phyloP scores from a whole-genome alignment of 2,888 invertebrate species.

The Tuta absoluta region DNA sequence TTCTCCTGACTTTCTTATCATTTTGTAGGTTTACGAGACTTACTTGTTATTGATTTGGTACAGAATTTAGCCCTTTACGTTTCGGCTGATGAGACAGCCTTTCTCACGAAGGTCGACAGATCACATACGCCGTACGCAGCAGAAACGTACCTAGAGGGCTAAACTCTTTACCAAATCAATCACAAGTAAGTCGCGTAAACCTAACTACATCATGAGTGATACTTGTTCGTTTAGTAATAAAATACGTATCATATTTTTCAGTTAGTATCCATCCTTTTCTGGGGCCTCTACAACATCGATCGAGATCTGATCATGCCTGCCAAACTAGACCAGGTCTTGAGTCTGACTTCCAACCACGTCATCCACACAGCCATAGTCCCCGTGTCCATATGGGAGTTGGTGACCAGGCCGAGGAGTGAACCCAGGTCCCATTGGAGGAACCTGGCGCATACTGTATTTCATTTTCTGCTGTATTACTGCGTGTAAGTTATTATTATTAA shows the following conservation, averaged over 20 bases:
- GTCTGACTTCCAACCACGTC: conserved; percentile 57
- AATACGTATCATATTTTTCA: conserved; percentile 46
- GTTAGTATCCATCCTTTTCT: conserved; percentile 62
- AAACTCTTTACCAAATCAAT: no score
- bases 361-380: conserved; percentile 64
- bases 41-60: no score
- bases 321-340: conserved; percentile 52
- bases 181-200: no score
- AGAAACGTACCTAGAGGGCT: no score
- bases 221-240: no score
- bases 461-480: conserved; percentile 49
- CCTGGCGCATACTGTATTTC: conserved; percentile 45
- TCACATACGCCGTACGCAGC: no score
- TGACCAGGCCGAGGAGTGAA: conserved; percentile 48
- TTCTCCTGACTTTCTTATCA: no score
- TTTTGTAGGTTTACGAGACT: no score
- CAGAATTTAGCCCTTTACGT: no score
- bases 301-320: conserved; percentile 57
- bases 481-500: conserved; percentile 61
- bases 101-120: no score
- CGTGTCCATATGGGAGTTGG: conserved; percentile 56
- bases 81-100: no score
- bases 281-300: conserved; percentile 59
- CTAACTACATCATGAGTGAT: no score
- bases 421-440: conserved; percentile 57